phyloP scores from a whole-genome alignment of 2,888 invertebrate species.

The Pseudanteris insignis region DNA sequence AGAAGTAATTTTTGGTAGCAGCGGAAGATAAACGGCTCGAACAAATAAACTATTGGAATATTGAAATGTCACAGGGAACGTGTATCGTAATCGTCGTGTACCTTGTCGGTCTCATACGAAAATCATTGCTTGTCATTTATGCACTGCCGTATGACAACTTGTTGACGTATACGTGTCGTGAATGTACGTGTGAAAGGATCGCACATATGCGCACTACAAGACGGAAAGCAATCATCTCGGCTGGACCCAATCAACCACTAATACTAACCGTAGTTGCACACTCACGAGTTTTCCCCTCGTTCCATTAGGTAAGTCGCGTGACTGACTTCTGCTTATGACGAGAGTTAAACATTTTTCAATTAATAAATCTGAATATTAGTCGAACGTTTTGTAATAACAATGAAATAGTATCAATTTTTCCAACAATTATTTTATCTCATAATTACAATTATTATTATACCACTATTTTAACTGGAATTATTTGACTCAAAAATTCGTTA shows the following conservation, averaged over 20 bases:
- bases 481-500: too few species aligned
- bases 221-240: constrained; percentile 66
- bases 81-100: constrained; percentile 50
- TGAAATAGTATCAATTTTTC: too few species aligned
- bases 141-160: constrained; percentile 36
- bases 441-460: too few species aligned
- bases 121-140: constrained; percentile 32
- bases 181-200: constrained; percentile 35
- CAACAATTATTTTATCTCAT: too few species aligned
- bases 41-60: constrained; percentile 64
- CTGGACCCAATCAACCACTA: constrained; percentile 64
- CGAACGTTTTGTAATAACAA: too few species aligned
- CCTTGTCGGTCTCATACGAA: constrained; percentile 25
- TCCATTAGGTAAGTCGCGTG: constrained; percentile 27
- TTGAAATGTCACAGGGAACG: constrained; percentile 55
- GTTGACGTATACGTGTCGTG: constrained; percentile 32
- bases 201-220: constrained; percentile 45
- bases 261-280: constrained; percentile 40
- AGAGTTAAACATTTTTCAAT: too few species aligned
- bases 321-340: constrained; percentile 15
- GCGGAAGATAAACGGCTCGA: constrained; percentile 54
- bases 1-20: constrained; percentile 45
- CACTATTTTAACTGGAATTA: too few species aligned
- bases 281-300: constrained; percentile 21
- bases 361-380: too few species aligned